Evolutionary conservation across 2,113 vertebrate genomes (phyloP), one percentile per base, ranked within the genome.

Genomic region (Physeter macrocephalus): DNA sequence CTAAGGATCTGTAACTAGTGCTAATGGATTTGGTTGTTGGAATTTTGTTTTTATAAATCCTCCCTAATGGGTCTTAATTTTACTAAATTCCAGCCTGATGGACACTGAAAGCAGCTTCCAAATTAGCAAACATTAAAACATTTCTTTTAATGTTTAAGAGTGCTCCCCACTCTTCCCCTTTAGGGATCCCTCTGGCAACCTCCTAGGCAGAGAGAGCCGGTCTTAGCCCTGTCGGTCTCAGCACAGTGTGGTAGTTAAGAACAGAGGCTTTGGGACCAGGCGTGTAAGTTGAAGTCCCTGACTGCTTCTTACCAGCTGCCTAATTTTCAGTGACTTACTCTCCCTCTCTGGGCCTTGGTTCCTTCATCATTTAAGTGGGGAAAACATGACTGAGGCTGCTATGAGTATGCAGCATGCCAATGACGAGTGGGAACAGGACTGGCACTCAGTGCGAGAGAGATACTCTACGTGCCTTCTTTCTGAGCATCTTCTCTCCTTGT

Each of bases 11-110:
- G 0, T 49, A 90, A 90, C 41, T 82, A 74, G 62, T 92, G 85
- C 69, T 94, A 49, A 86, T 92, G 57, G 67, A 83, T 77, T 92
- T 74, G 54, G 43, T 66, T 86, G 43, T 66, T 93, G 77, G 69
- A 93, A 92, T 31, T 87, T 88, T 89, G 59, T 94, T 83, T 88
- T 88, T 96, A 39, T 83, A 83, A 96, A 90, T 29, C 54, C 34
- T 94, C 67, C 67, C 34, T 93, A 59, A 88, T 17, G 21, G 62
- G 17, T 87, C 81, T 97, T 91, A 81, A 94, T 85, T 67, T 67
- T 69, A 78, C 27, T 96, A 59, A 89, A 69, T 75, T 91, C 91
- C n/a, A 93, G 5, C 54, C 36, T 72, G 49, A 72, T 96, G 62
- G 36, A 69, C 86, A 93, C 57, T 83, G 67, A 88, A 93, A 88